phyloP scores from a whole-genome alignment of 2,888 invertebrate genomes.

The Notodonta dromedarius region DNA sequence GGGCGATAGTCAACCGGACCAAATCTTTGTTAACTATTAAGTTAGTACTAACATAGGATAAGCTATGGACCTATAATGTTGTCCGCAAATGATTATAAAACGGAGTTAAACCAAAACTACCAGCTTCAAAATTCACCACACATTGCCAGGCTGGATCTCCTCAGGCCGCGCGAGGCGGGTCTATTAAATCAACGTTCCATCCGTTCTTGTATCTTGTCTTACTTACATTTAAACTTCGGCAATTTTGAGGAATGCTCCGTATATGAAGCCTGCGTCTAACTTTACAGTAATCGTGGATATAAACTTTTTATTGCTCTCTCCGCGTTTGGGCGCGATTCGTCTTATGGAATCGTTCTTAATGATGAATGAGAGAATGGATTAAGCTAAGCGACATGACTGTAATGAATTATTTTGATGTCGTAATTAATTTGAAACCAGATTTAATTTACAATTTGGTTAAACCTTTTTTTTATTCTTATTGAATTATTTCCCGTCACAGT shows the following conservation, averaged over 20 bases:
- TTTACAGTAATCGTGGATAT: constrained; percentile 19
- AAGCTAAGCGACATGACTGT: constrained; percentile 2
- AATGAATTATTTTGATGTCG: constrained; percentile 7
- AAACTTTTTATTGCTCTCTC: constrained; percentile 30
- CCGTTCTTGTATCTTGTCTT: constrained; percentile 9
- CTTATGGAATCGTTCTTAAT: constrained; percentile 17
- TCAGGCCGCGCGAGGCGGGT: neutral
- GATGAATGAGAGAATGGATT: constrained; percentile 10
- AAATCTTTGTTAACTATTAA: too few relatives aligned
- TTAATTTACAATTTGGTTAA: neutral
- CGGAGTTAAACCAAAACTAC: neutral
- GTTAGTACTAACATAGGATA: too few relatives aligned
- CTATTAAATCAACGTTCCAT: constrained; percentile 11
- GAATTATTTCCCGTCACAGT: too few relatives aligned
- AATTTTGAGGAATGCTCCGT: constrained; percentile 33
- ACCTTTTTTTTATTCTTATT: too few relatives aligned
- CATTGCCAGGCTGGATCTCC: neutral
- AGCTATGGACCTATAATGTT: too few relatives aligned
- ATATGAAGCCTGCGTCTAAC: constrained; percentile 22
- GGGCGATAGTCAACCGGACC: too few relatives aligned
- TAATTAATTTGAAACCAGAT: neutral
- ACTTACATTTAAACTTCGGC: constrained; percentile 22
- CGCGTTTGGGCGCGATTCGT: constrained; percentile 9
- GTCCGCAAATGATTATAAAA: too few relatives aligned
- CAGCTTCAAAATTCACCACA: neutral